Evolutionary conservation across 1,140 invertebrate genomes (phyloP), one percentile per base, ranked within the genome.

Genomic region (Camponotus floridanus): DNA sequence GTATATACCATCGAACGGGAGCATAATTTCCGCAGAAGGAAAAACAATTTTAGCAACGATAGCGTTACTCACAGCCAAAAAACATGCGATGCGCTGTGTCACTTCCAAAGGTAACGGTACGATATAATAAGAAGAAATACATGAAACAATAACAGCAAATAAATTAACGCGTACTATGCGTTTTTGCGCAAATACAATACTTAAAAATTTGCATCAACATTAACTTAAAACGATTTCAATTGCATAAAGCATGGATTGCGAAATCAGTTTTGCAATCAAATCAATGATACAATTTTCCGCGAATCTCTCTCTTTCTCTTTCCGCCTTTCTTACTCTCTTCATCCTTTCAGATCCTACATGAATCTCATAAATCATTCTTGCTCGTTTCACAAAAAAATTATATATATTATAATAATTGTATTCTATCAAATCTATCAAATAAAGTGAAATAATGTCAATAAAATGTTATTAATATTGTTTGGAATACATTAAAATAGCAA

Each of bases 1-100:
- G 55, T 61, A 73, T 51, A 5, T 70, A 36, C 31, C 68, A 70
- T 48, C 39, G 55, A 83, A 74, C 68, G 68, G 79, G 68, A 83
- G 68, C 68, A 62, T 59, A 71, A 83, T 74, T 83, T 83, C 79
- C 79, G 79, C 68, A 26, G 31, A 74, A 74, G 15, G 68, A 48
- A 13, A n/a, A 42, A 83, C 26, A n/a, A 73, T 83, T 83, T 83
- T 61, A 83, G 26, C 68, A 45, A 74, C 48, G 15, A 1, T 26
- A 26, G 26, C 26, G 26, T 26, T 26, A 26, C 26, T 26, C 26
- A 45, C 39, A 9, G 42, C 1, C 18, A 11, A 73, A 61, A 80
- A 83, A 62, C 13, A 36, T 21, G 3, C 31, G 31, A 45, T 5
- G 21, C 4, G 7, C 11, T 45, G 5, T 7, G 9, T 71, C 57